phyloP scores from a whole-genome alignment of 2,888 invertebrate genomes.

The Arge pagana region DNA sequence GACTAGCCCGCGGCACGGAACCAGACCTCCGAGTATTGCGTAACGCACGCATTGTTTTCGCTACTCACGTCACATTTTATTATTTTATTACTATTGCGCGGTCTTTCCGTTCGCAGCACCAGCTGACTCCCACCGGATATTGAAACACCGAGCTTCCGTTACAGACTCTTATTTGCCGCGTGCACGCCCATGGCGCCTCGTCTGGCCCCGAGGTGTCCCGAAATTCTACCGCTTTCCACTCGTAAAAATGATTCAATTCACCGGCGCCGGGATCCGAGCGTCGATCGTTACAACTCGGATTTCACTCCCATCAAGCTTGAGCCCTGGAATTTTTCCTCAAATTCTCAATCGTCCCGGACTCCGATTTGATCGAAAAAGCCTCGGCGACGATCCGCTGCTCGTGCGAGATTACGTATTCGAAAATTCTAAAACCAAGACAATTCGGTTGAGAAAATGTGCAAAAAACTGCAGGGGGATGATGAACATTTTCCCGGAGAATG shows the following conservation, averaged over 20 bases:
- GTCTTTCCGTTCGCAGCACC: slow-evolving; percentile 4
- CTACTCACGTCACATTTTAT: slow-evolving; percentile 19
- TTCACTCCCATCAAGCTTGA: neutral
- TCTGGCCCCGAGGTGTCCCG: slow-evolving; percentile 12
- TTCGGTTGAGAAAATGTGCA: too few species aligned
- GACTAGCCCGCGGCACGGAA: neutral
- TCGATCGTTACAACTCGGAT: neutral
- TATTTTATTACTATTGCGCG: slow-evolving; percentile 15
- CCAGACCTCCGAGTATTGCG: too few species aligned
- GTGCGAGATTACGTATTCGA: too few species aligned
- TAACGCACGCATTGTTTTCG: slow-evolving; percentile 10
- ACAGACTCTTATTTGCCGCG: slow-evolving; percentile 15
- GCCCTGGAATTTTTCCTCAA: neutral
- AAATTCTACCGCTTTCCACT: slow-evolving; percentile 15
- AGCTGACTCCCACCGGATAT: slow-evolving; percentile 19
- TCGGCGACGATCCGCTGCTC: too few species aligned
- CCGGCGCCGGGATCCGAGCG: slow-evolving; percentile 4
- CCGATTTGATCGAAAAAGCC: too few species aligned
- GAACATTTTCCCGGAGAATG: too few species aligned
- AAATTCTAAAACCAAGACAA: too few species aligned
- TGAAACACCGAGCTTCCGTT: slow-evolving; percentile 19
- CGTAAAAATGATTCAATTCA: slow-evolving; percentile 21
- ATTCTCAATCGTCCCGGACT: neutral
- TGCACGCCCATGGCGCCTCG: too few species aligned
- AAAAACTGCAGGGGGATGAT: too few species aligned